Evolutionary conservation across 2,888 invertebrate genomes (phyloP).

Genomic region (Neoascia interrupta): DNA sequence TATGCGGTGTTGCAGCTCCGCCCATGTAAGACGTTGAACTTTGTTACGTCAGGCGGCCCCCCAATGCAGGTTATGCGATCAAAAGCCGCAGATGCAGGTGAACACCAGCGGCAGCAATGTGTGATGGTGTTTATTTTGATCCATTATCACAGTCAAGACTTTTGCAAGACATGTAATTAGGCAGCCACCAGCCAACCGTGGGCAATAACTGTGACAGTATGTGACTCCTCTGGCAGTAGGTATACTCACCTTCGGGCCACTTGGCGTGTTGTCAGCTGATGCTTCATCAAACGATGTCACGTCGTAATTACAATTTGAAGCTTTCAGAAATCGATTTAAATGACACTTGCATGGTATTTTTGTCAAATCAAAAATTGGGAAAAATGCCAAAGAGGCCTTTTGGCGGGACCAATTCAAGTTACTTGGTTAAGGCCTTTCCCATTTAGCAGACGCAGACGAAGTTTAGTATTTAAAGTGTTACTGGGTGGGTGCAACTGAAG

Average conservation of each 20-base stretch:
- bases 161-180: conserved; percentile 39
- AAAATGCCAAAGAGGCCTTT: conserved; percentile 40
- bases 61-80: no score
- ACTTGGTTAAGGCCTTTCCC: no score
- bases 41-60: conserved; percentile 15
- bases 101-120: conserved; percentile 8
- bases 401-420: conserved; percentile 23
- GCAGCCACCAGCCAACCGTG: background rate
- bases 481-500: no score
- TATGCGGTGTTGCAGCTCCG: no score
- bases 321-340: conserved; percentile 38
- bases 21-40: conserved; percentile 9
- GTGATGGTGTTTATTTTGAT: conserved; percentile 7
- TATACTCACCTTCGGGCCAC: conserved; percentile 29
- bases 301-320: conserved; percentile 15
- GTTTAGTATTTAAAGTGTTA: no score
- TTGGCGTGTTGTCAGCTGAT: conserved; percentile 28
- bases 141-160: conserved; percentile 20
- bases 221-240: conserved; percentile 2
- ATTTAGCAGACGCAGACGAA: no score
- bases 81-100: conserved; percentile 21
- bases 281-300: conserved; percentile 7
- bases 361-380: conserved; percentile 39
- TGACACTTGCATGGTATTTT: conserved; percentile 44
- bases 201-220: no score